Base-by-base conservation (phyloP, 1,140 invertebrate species). In the Parapsyche elsis region DNA sequence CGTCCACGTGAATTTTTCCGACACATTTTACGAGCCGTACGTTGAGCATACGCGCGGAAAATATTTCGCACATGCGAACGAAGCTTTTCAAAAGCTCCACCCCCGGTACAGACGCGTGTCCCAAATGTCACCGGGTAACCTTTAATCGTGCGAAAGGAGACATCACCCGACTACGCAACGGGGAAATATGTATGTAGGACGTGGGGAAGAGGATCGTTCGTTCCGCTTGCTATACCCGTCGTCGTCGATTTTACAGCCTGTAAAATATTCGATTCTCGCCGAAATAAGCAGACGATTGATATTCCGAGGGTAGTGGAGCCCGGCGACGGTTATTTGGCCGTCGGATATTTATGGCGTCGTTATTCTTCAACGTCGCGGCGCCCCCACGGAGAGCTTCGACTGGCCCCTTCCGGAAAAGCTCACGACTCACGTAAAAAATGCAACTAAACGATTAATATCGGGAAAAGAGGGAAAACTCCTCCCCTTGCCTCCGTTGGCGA, bases 201-300 rank as follows among this genome's bases (percentile, higher is more conserved):
- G 30, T 4, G 64, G 24, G 16, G 64, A 7, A 67, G 64, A 21
- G 24, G 64, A 2, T 67, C 24, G 64, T 67, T 24, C n/a, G n/a
- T n/a, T n/a, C n/a, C n/a, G n/a, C n/a, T n/a, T n/a, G n/a, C n/a
- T n/a, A n/a, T n/a, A n/a, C n/a, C n/a, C n/a, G n/a, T n/a, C n/a
- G 19, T 7, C 64, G 64, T 44, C 71, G 7, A n/a, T 49, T 74
- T 74, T 74, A 74, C 24, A 26, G 46, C 16, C 49, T 26, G 49
- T 75, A 75, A 75, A 75, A 75, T 75, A 75, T 75, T 75, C 73
- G 73, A 75, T 75, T 75, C 24, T 75, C 44, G 21, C 1, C 5
- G 21, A 75, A 75, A 53, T 53, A 75, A 75, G 38, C 12, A n/a
- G 14, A 12, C 73, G 45, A 75, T 75, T 75, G 73, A 75, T 75